phyloP scores from a whole-genome alignment of 2,888 invertebrate species.

The Copidosoma aretas region DNA sequence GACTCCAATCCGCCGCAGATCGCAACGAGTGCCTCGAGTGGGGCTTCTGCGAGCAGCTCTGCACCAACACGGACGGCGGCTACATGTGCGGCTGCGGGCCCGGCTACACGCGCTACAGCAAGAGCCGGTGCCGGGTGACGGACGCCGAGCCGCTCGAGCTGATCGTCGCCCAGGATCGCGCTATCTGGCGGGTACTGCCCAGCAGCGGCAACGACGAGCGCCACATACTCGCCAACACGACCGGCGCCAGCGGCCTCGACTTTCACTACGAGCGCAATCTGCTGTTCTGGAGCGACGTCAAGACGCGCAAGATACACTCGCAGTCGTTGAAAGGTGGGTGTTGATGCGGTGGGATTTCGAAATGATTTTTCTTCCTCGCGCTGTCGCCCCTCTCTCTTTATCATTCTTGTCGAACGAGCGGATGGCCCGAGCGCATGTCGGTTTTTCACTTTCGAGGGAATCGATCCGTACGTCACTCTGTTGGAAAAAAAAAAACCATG shows the following conservation, averaged over 20 bases:
- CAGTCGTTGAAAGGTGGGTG: slow-evolving; percentile 55
- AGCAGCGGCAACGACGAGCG: slow-evolving; percentile 71
- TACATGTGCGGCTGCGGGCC: slow-evolving; percentile 84
- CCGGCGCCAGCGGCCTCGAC: slow-evolving; percentile 85
- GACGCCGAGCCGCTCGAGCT: slow-evolving; percentile 69
- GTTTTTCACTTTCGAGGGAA: too few species aligned
- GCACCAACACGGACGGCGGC: slow-evolving; percentile 85
- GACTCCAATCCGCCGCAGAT: slow-evolving; percentile 74
- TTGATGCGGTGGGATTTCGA: too few species aligned
- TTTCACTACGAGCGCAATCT: slow-evolving; percentile 79
- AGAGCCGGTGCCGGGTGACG: slow-evolving; percentile 61
- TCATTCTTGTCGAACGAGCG: too few species aligned
- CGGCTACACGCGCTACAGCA: slow-evolving; percentile 74
- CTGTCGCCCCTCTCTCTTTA: too few species aligned
- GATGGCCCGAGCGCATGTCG: too few species aligned
- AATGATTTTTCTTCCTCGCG: too few species aligned
- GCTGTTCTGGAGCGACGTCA: slow-evolving; percentile 89
- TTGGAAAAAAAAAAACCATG: too few species aligned
- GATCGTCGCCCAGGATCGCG: slow-evolving; percentile 75
- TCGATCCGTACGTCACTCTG: too few species aligned
- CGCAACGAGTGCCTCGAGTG: slow-evolving; percentile 90
- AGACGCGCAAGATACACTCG: slow-evolving; percentile 79
- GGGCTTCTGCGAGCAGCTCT: slow-evolving; percentile 95
- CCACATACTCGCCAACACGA: slow-evolving; percentile 77
- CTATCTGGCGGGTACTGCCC: slow-evolving; percentile 75